phyloP scores from a whole-genome alignment of 2,797 vertebrate genomes.

The Neostethus bicornis region DNA sequence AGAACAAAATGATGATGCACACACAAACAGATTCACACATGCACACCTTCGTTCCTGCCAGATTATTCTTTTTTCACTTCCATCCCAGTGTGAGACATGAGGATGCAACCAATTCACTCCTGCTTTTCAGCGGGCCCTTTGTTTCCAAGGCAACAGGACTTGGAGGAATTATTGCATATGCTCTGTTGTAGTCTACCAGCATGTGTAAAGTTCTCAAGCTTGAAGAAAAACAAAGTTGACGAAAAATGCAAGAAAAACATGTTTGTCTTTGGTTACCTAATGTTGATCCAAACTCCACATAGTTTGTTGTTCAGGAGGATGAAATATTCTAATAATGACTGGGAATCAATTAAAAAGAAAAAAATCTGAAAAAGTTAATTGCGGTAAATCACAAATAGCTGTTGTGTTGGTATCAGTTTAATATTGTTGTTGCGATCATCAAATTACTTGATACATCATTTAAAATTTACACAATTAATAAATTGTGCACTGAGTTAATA shows the following conservation, averaged over 20 bases:
- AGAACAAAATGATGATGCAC: slow-evolving; percentile 23
- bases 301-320: background rate
- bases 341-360: no score
- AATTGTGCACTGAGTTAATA: no score
- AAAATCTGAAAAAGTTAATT: no score
- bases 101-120: slow-evolving; percentile 53
- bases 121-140: slow-evolving; percentile 59
- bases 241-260: background rate
- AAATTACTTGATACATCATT: no score
- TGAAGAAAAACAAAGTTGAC: slow-evolving; percentile 9
- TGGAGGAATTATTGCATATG: slow-evolving; percentile 45
- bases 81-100: slow-evolving; percentile 48
- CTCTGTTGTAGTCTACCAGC: slow-evolving; percentile 45
- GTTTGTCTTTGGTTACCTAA: slow-evolving; percentile 1
- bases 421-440: no score
- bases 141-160: slow-evolving; percentile 77
- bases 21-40: slow-evolving; percentile 6
- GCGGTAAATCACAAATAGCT: no score
- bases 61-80: slow-evolving; percentile 40
- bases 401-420: no score
- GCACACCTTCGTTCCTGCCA: slow-evolving; percentile 24
- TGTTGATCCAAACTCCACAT: background rate
- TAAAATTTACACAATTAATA: no score
- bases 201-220: slow-evolving; percentile 41
- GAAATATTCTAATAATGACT: background rate